Base-by-base conservation (phyloP, 2,113 vertebrate genomes). In the Platysternon megacephalum region DNA sequence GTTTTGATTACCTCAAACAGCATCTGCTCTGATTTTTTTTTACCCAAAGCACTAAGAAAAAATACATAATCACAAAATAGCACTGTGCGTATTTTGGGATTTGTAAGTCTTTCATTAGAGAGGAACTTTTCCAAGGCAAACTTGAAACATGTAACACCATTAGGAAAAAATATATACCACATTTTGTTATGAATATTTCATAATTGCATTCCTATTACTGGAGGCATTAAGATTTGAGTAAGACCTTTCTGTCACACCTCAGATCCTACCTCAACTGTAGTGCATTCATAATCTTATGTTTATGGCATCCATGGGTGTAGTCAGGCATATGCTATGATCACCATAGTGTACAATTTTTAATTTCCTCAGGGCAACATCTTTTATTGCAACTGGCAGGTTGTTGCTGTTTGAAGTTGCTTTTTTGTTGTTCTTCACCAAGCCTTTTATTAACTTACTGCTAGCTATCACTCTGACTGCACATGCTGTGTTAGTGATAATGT, bases 1-100 rank as follows among this genome's bases (percentile, higher is more conserved):
- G 82, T 97, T 97, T 96, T 96, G 97, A 93, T 96, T 97, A 93
- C 55, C 90, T 93, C 52, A 94, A 97, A 95, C 86, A 98, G 5
- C 95, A 97, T 97, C 94, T 97, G 95, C 8, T 97, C 65, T 84
- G 84, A 72, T 96, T 96, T 92, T 28, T 88, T 7, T 88, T 87
- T 80, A 94, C 51, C 76, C 86, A 96, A 96, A 96, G 44, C 79
- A 96, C 21, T 32, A 89, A 72, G 85, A 90, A 88, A 68, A 68
- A 79, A 21, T 53, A 85, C 72, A 72, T 93, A 97, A 91, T 89
- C 91, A 86, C 79, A 86, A 80, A 85, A 39, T 79, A 93, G 44
- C 61, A 87, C 4, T 87, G 85, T 86, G 56, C 42, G 17, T 86
- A 76, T 84, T 93, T 95, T 86, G 44, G 68, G 95, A 87, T 95